Percentiles rank a stretch among this genome's conserved stretches.
Conservation (phyloP, 2,113 vertebrate genomes). For the Chelonoidis abingdonii region DNA sequence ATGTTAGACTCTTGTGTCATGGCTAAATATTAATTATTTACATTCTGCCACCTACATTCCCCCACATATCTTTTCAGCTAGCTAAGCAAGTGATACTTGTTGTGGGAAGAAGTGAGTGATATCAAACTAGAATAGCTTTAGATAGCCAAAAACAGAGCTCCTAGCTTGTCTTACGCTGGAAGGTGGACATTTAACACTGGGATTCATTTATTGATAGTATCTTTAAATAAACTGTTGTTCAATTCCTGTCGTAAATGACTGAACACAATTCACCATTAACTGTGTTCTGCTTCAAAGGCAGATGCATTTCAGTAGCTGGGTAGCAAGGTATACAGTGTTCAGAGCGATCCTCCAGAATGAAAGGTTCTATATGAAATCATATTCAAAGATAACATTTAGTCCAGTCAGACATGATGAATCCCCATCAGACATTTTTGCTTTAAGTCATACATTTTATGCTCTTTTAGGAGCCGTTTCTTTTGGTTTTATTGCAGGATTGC, state of each 20-base stretch:
- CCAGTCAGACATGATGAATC: background rate
- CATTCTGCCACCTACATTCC: background rate
- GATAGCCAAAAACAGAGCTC: background rate
- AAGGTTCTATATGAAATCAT: accelerated
- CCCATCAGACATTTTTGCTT: background rate
- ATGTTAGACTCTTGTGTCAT: background rate
- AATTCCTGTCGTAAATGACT: background rate
- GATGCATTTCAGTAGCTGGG: background rate
- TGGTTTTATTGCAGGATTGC: background rate
- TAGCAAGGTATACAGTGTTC: background rate
- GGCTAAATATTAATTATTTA: background rate
- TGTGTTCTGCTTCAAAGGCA: background rate
- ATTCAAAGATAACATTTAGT: background rate
- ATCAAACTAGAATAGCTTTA: background rate
- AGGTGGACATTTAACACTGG: background rate
- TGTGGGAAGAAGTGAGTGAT: background rate
- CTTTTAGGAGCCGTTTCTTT: background rate
- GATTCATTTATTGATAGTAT: background rate
- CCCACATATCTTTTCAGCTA: background rate
- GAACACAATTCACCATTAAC: background rate
- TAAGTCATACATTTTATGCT: background rate
- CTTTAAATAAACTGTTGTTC: background rate
- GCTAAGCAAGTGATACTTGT: background rate
- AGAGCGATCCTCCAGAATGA: background rate
- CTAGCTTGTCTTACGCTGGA: background rate